Percentiles rank a stretch among this genome's conserved stretches.
Conservation (phyloP, 2,888 invertebrate genomes). For the Clunio marinus region DNA sequence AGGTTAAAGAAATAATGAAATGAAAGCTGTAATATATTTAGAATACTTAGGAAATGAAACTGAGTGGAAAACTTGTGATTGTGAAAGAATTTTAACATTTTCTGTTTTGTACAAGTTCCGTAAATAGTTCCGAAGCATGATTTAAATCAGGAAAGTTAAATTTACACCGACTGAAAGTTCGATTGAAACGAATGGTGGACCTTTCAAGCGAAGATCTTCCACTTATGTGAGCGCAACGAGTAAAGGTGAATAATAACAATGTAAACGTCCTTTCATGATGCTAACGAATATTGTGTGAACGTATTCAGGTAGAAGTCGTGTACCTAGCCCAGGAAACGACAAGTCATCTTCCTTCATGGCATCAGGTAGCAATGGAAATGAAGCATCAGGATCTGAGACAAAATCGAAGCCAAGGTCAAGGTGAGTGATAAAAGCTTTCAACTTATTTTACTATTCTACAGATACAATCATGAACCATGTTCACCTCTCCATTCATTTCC, state of each 20-base stretch:
- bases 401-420: slow-evolving; percentile 47
- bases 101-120: no score
- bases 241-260: slow-evolving; percentile 50
- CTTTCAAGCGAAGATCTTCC: slow-evolving; percentile 66
- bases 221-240: slow-evolving; percentile 63
- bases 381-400: slow-evolving; percentile 43
- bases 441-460: no score
- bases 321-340: slow-evolving; percentile 46
- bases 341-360: slow-evolving; percentile 41
- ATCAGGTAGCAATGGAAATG: slow-evolving; percentile 43
- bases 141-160: no score
- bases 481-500: no score
- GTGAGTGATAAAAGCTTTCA: neutral
- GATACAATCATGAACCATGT: no score
- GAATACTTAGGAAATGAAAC: no score
- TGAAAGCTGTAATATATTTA: no score
- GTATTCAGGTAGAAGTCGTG: slow-evolving; percentile 48
- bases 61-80: no score
- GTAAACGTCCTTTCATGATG: neutral
- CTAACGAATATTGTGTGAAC: neutral
- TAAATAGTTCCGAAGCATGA: no score
- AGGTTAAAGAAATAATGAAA: no score
- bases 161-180: slow-evolving; percentile 59
- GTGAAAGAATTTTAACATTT: no score
- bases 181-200: slow-evolving; percentile 53